Conservation (phyloP, 1,140 invertebrate genomes). For the Sycophaga agraensis region DNA sequence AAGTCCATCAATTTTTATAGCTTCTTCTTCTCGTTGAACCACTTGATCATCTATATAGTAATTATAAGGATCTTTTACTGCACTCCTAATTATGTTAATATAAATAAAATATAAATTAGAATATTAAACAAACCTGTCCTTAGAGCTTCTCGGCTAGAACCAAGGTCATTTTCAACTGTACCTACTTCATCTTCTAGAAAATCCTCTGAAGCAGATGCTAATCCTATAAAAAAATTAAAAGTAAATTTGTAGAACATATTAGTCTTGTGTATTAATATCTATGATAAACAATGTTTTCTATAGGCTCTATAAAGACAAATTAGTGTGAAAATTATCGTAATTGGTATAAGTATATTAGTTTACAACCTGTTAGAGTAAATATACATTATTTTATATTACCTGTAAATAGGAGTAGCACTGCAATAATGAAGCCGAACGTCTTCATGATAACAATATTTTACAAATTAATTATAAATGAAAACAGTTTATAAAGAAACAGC, state of each 20-base stretch:
- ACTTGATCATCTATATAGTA: conserved; percentile 71
- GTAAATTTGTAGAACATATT: background rate
- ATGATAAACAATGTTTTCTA: no score
- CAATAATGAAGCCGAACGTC: conserved; percentile 20
- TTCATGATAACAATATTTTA: conserved; percentile 17
- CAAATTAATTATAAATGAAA: background rate
- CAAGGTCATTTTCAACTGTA: conserved; percentile 73
- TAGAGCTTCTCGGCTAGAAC: conserved; percentile 77
- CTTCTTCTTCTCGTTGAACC: conserved; percentile 88
- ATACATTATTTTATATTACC: no score
- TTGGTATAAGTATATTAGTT: background rate
- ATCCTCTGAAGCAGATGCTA: conserved; percentile 45
- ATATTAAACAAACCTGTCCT: conserved; percentile 68
- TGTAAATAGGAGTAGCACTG: conserved; percentile 14
- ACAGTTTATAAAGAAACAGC: background rate
- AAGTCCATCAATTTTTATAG: conserved; percentile 93
- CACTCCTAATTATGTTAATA: no score
- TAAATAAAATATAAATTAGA: background rate
- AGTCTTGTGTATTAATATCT: no score
- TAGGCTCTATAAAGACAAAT: no score
- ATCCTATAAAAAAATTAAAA: conserved; percentile 35
- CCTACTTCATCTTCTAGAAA: conserved; percentile 54
- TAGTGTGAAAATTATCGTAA: no score
- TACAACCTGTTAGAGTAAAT: no score
- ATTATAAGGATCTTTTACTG: no score